Percentiles rank a stretch among this genome's conserved stretches.
Conservation (phyloP, 2,113 vertebrate genomes). For the Psittacus erithacus region DNA sequence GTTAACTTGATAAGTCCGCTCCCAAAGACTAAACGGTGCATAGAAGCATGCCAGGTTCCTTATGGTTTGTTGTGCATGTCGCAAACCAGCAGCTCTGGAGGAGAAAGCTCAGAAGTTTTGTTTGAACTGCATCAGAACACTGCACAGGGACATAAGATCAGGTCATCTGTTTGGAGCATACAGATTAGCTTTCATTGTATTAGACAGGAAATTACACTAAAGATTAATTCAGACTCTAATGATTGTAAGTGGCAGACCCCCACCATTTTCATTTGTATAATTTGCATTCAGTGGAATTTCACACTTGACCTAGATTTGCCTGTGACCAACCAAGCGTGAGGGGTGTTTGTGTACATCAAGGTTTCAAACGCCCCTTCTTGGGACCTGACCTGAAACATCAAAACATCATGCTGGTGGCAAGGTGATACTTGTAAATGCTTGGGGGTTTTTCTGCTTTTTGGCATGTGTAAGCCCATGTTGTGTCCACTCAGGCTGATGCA, state of each 20-base stretch:
- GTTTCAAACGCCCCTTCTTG: background rate
- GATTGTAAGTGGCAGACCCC: background rate
- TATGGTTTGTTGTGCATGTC: accelerated
- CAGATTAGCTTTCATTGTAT: background rate
- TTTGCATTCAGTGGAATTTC: background rate
- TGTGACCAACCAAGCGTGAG: background rate
- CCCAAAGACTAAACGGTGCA: background rate
- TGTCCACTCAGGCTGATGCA: accelerated
- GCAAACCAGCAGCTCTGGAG: background rate
- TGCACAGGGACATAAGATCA: background rate
- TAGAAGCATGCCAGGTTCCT: background rate
- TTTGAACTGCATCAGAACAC: background rate
- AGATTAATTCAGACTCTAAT: background rate
- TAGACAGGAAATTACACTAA: background rate
- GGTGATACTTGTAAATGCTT: background rate
- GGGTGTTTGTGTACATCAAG: background rate
- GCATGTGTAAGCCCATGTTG: accelerated
- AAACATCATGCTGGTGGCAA: background rate
- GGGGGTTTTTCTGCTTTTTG: background rate
- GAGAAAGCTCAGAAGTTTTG: background rate
- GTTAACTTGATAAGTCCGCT: background rate
- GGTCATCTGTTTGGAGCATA: background rate
- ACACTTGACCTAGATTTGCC: background rate
- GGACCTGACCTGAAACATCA: background rate
- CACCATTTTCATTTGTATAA: background rate